These are phyloP conservation scores for Patiria pectinifera DNA, from an alignment of 53 echinoderm and acorn worm genomes.

Conservation along the genomic window DNA sequence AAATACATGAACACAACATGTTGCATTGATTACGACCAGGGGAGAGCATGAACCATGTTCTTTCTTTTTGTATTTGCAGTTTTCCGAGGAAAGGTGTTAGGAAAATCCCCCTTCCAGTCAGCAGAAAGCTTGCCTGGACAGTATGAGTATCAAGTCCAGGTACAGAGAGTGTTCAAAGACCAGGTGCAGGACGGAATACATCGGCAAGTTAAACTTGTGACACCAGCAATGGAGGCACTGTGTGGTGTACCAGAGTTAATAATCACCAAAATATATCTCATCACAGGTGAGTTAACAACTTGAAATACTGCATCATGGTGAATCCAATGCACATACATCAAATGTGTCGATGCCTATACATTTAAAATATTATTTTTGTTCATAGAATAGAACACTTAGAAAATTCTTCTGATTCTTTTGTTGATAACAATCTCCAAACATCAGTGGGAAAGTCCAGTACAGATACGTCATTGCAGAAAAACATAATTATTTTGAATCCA, in stretches of 20 bases:
- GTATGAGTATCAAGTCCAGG: constrained; percentile 35
- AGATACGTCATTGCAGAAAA: too few relatives aligned
- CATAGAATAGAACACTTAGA: not conserved
- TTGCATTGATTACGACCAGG: not conserved
- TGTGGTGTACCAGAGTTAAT: constrained; percentile 43
- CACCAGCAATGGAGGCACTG: constrained; percentile 46
- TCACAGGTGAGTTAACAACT: constrained; percentile 60
- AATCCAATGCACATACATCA: not conserved
- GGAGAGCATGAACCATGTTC: not conserved
- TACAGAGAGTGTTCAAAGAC: constrained; percentile 58
- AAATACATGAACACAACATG: too few relatives aligned
- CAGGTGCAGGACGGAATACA: not conserved
- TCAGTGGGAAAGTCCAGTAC: too few relatives aligned
- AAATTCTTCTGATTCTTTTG: too few relatives aligned
- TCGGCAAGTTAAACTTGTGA: constrained; percentile 44
- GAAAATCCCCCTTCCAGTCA: not conserved
- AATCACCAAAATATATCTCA: constrained; percentile 43
- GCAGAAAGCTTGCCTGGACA: constrained; percentile 9
- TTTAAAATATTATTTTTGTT: not conserved
- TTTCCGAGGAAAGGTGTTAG: constrained; percentile 27
- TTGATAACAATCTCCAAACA: too few relatives aligned
- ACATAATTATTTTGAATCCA: too few relatives aligned
- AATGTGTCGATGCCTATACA: not conserved
- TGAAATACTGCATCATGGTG: not conserved
- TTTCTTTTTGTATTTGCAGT: not conserved